Evolutionary conservation across 2,888 invertebrate species (phyloP), one percentile per base, ranked within the genome.

Genomic region (Sclerodermus sp.): DNA sequence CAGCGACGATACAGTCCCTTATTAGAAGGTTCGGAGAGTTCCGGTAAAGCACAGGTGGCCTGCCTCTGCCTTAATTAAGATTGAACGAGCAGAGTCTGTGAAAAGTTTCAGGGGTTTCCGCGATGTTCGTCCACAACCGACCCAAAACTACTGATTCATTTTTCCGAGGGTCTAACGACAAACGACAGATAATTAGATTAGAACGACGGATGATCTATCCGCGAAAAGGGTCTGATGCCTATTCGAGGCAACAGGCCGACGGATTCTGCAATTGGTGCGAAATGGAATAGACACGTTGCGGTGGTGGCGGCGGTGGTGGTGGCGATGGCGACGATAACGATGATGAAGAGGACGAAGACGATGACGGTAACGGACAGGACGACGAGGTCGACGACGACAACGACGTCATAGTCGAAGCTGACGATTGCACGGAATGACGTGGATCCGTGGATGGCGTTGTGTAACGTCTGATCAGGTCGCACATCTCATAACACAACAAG

Each of bases 401-500:
- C 1, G 41, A 30, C 15, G 66, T 64, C 64, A 68, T 68, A 65
- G 64, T 38, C n/a, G n/a, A n/a, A n/a, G 68, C 51, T 23, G 68
- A 49, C 13, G 67, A 52, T 30, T 30, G 8, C 30, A 30, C 30
- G 30, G 34, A 12, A 34, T 13, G 34, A 29, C 67, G 73, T 4
- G 65, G 55, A 36, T 70, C 73, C 41, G 60, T 49, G 15, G 71
- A 60, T 14, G 74, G 71, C 23, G 70, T 59, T 37, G 75, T 59
- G 55, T 76, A 76, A 34, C 73, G 70, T 53, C 68, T 66, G 41
- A 86, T 81, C 73, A 86, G 80, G 74, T 86, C 85, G 77, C 85
- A 84, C 73, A 86, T 81, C 79, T 85, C 85, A 76, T 86, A 86
- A 70, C 86, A 85, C 72, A 86, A 79, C 76, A 86, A 82, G 81